Evolutionary conservation across 2,888 invertebrate genomes (phyloP).

Genomic region (Rhagophthalmus giganteus): DNA sequence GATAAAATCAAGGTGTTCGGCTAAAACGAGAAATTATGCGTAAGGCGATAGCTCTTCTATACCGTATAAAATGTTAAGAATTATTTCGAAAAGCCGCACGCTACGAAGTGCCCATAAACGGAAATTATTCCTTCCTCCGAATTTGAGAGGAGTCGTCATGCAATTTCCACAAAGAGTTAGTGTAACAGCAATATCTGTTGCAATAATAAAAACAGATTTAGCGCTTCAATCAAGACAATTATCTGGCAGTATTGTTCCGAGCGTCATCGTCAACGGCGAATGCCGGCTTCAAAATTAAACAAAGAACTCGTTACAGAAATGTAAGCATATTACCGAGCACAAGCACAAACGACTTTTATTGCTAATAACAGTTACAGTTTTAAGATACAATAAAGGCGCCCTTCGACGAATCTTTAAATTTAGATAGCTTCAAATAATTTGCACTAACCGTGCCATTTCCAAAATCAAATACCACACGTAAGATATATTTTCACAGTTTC

Average conservation of each 20-base stretch:
- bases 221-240: constrained; percentile 25
- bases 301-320: constrained; percentile 24
- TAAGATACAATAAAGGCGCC: constrained; percentile 22
- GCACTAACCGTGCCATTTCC: no score
- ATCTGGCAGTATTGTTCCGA: constrained; percentile 18
- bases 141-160: constrained; percentile 2
- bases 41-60: no score
- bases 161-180: constrained; percentile 5
- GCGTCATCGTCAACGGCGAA: constrained; percentile 22
- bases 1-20: no score
- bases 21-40: no score
- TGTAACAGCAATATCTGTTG: constrained; percentile 15
- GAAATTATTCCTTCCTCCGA: constrained; percentile 5
- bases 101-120: constrained; percentile 6
- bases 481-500: no score
- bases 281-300: constrained; percentile 22
- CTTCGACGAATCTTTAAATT: constrained; percentile 12
- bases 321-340: constrained; percentile 21
- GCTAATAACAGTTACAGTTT: constrained; percentile 22
- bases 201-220: constrained; percentile 24
- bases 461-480: no score
- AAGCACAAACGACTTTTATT: constrained; percentile 24
- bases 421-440: constrained; percentile 3
- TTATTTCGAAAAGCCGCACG: constrained; percentile 12
- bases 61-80: no score